Percentiles rank a stretch among this genome's conserved stretches.
These are phyloP conservation scores for Heliconius himera DNA, from an alignment of 1,140 invertebrate genomes.

Conservation along the genomic window DNA sequence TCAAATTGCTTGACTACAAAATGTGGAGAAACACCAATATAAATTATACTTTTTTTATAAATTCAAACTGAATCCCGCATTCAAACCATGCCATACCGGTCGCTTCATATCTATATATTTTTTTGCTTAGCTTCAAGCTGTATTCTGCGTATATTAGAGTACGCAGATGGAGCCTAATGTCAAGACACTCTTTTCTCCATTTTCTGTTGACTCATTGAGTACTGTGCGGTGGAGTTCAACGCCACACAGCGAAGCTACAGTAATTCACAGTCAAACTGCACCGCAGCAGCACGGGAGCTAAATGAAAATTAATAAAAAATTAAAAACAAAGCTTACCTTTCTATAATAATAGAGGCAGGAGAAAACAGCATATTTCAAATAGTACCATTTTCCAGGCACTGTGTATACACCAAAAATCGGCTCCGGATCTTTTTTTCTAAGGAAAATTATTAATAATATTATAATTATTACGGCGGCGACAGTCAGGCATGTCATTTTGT, in stretches of 20 bases:
- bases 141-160: too few species aligned
- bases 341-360: slow-evolving; percentile 81
- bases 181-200: not conserved
- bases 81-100: too few species aligned
- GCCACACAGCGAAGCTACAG: too few species aligned
- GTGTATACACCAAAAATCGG: slow-evolving; percentile 84
- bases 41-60: too few species aligned
- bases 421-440: slow-evolving; percentile 64
- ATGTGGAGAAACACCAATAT: too few species aligned
- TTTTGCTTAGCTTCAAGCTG: too few species aligned
- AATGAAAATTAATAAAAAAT: not conserved
- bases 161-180: not conserved
- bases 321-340: slow-evolving; percentile 70
- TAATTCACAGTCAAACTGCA: not conserved
- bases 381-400: slow-evolving; percentile 84
- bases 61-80: too few species aligned
- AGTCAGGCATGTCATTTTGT: slow-evolving; percentile 40
- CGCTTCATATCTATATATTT: too few species aligned
- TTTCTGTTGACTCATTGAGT: not conserved
- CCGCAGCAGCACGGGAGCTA: not conserved
- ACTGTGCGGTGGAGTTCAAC: too few species aligned
- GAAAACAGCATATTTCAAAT: slow-evolving; percentile 83
- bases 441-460: slow-evolving; percentile 44
- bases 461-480: slow-evolving; percentile 36
- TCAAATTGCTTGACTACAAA: too few species aligned